Base-by-base conservation (phyloP, 30 jellyfish, hydroid and myxozoan species). In the Hydractinia symbiolongicarpus region DNA sequence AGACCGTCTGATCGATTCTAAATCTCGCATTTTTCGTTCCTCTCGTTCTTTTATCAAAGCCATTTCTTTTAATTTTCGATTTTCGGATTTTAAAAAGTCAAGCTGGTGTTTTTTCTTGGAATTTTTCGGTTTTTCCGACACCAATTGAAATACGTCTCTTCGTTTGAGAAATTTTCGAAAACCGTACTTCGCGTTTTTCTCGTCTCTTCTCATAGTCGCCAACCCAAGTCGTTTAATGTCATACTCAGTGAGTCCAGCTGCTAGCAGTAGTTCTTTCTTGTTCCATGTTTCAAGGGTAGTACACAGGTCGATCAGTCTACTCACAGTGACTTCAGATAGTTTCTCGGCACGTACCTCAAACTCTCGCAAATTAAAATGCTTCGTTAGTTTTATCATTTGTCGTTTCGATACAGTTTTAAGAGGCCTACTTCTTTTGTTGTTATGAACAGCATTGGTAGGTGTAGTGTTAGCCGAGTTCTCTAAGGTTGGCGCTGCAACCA, bases 1-100 rank as follows among this genome's bases (percentile, higher is more conserved):
- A 15, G 85, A 58, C 44, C 85, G 56, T 60, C 85, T 56, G 5
- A 77, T 77, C 6, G 85, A 77, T 4, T 13, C 78, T 50, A 77
- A 5, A 30, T 77, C 66, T 16, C 30, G 60, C 15, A 50, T 58
- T 55, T 77, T 5, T 5, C n/a, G 21, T n/a, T 56, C 85, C 60
- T 77, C 66, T 9, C 73, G 6, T 30, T 51, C 51, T 60, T 55
- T 77, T 13, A 79, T 76, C 55, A 40, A 6, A 17, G 17, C 82
- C 76, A 51, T 8, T 53, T 76, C 77, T 30, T 4, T 53, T 53
- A 77, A 19, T 44, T 19, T n/a, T 55, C 60, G 56, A 54, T 55
- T 60, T 62, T 53, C 55, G 21, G 85, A 15, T 77, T 77, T 77
- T 61, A 77, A 53, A 53, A 53, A 19, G 8, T 53, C 30, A 1